phyloP scores from a whole-genome alignment of 2,888 invertebrate genomes.

The Rotaria sp. region DNA sequence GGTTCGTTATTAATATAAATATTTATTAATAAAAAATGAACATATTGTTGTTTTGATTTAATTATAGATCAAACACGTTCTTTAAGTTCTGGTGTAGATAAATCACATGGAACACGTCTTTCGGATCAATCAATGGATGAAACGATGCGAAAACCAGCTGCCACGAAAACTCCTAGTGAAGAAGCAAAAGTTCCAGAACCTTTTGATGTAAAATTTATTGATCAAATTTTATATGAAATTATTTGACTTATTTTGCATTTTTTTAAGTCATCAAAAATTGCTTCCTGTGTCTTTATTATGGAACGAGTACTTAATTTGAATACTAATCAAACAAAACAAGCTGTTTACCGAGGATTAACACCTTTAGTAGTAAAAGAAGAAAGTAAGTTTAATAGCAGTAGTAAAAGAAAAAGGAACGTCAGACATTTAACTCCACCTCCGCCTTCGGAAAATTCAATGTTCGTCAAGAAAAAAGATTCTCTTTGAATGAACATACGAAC shows the following conservation, averaged over 20 bases:
- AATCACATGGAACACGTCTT: conserved; percentile 2
- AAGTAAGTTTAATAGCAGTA: background rate
- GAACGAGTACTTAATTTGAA: conserved; percentile 54
- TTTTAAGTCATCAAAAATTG: conserved; percentile 30
- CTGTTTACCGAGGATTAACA: conserved; percentile 49
- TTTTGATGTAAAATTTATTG: background rate
- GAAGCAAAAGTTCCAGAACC: conserved; percentile 45
- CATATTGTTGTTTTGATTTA: background rate
- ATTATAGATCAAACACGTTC: background rate
- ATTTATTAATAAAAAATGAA: background rate
- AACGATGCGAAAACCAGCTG: background rate
- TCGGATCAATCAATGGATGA: background rate
- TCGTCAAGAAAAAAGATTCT: too few species aligned
- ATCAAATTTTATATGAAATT: background rate
- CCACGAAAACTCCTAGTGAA: conserved; percentile 40
- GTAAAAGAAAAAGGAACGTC: too few species aligned
- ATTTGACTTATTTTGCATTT: background rate
- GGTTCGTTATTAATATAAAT: background rate
- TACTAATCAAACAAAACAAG: conserved; percentile 53
- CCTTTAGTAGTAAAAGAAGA: background rate
- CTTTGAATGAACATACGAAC: too few species aligned
- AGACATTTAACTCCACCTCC: too few species aligned
- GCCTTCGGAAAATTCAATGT: too few species aligned
- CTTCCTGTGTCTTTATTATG: conserved; percentile 47
- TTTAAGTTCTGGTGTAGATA: background rate